Evolutionary conservation across 2,797 vertebrate species (phyloP).

Genomic region (Urosaurus nigricauda): DNA sequence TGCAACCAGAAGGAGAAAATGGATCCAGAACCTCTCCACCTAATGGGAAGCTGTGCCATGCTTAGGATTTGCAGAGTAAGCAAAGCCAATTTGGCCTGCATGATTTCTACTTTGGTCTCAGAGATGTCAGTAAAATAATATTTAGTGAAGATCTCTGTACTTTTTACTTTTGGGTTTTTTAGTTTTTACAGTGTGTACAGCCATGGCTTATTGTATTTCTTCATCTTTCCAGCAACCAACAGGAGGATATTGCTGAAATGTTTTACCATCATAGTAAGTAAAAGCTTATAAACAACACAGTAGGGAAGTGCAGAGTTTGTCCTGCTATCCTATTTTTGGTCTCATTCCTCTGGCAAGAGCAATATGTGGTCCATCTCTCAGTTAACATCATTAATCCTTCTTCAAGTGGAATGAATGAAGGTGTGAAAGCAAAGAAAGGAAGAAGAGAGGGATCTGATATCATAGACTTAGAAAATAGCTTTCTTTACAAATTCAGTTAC

Average conservation of each 20-base stretch:
- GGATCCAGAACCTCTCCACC: not conserved
- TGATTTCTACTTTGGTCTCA: not conserved
- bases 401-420: not conserved
- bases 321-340: not conserved
- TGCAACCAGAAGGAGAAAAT: not conserved
- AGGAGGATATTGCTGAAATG: not conserved
- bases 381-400: not conserved
- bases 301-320: not conserved
- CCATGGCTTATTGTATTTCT: not conserved
- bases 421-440: not conserved
- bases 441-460: not conserved
- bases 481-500: not conserved
- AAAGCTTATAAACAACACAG: not conserved
- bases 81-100: not conserved
- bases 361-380: not conserved
- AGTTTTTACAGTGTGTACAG: not conserved
- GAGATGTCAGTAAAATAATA: not conserved
- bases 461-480: not conserved
- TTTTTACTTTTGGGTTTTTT: not conserved
- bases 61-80: not conserved
- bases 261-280: conserved; percentile 1
- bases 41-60: not conserved
- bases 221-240: not conserved
- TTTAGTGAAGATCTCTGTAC: not conserved
- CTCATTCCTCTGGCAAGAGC: not conserved